These are phyloP conservation scores for Hexactinellida sp. DNA, from an alignment of 37 sponge, comb jelly and placozoan genomes.

Conservation along the genomic window DNA sequence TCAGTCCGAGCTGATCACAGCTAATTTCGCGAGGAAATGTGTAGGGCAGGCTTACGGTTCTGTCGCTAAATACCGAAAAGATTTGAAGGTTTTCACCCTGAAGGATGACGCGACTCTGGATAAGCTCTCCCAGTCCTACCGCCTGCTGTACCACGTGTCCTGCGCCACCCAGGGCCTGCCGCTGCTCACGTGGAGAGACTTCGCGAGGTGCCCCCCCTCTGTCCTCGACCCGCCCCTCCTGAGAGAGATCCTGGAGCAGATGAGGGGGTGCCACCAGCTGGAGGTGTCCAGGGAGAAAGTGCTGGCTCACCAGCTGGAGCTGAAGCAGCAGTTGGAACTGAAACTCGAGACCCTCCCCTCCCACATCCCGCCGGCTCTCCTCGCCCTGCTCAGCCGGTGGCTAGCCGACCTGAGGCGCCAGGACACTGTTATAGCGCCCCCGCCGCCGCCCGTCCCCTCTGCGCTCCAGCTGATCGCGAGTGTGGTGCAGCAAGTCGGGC, in stretches of 20 bases:
- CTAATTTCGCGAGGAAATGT: slow-evolving; percentile 32
- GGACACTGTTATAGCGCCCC: neutral
- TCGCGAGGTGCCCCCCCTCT: neutral
- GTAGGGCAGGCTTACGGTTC: slow-evolving; percentile 40
- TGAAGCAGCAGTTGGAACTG: neutral
- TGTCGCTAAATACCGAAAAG: slow-evolving; percentile 25
- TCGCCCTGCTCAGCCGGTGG: neutral
- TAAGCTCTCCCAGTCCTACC: neutral
- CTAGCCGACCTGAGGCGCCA: slow-evolving; percentile 12
- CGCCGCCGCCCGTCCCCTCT: neutral
- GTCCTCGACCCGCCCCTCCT: neutral
- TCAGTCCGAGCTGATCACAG: slow-evolving; percentile 21
- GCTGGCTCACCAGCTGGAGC: neutral
- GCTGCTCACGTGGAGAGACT: neutral
- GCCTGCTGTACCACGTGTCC: neutral
- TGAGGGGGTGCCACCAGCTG: neutral
- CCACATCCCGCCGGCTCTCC: neutral
- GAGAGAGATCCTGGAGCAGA: neutral
- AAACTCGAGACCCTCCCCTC: neutral
- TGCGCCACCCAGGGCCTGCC: neutral
- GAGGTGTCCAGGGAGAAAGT: neutral
- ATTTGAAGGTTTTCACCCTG: slow-evolving; percentile 21
- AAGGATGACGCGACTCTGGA: slow-evolving; percentile 24
- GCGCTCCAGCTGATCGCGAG: neutral
- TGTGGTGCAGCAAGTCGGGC: neutral